Percentiles rank a stretch among this genome's conserved stretches.
Conservation (phyloP, 2,888 invertebrate species). For the Hymenopus coronatus region DNA sequence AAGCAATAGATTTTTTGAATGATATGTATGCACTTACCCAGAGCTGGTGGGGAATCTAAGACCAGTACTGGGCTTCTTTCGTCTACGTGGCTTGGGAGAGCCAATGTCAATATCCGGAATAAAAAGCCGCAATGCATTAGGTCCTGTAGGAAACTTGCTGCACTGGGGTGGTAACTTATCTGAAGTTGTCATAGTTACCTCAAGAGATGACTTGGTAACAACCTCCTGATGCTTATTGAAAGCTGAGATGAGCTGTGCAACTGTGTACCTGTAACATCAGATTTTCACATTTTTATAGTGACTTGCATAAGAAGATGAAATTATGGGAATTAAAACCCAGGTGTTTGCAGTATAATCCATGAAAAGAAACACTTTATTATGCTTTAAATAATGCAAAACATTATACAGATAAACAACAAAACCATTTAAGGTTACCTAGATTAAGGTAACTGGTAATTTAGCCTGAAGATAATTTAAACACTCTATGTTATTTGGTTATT, state of each 20-base stretch:
- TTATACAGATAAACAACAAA: too few species aligned
- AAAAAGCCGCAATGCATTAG: constrained; percentile 49
- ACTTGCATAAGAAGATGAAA: too few species aligned
- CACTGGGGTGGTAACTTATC: constrained; percentile 31
- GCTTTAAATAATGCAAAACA: too few species aligned
- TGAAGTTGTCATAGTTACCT: constrained; percentile 46
- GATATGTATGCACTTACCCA: background rate
- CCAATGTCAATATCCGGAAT: constrained; percentile 48
- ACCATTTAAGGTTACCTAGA: too few species aligned
- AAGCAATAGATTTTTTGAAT: too few species aligned
- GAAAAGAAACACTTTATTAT: too few species aligned
- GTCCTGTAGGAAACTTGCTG: constrained; percentile 49
- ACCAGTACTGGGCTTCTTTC: constrained; percentile 1
- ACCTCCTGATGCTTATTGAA: constrained; percentile 52
- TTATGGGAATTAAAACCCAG: too few species aligned
- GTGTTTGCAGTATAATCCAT: too few species aligned
- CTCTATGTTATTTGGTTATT: too few species aligned
- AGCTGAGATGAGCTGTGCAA: constrained; percentile 50
- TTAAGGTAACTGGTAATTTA: too few species aligned
- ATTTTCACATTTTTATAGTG: too few species aligned
- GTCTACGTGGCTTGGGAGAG: constrained; percentile 1
- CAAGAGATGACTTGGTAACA: constrained; percentile 47
- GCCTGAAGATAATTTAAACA: too few species aligned
- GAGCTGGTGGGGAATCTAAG: background rate
- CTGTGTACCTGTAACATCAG: constrained; percentile 43